Conservation (phyloP, 2,888 invertebrate genomes). For the Cremastinae sp. region DNA sequence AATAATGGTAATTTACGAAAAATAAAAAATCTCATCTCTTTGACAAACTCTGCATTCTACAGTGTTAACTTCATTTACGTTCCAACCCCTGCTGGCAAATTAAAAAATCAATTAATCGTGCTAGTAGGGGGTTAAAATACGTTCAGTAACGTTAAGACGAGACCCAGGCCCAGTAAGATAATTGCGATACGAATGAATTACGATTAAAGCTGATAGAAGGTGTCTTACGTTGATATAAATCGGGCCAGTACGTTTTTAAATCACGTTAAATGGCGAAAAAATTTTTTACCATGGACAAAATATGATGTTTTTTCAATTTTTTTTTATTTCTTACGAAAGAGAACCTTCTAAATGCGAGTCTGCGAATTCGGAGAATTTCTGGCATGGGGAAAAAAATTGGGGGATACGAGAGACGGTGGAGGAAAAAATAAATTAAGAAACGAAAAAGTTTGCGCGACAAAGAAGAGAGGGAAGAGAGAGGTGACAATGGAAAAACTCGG, state of each 20-base stretch:
- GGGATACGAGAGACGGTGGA: slow-evolving; percentile 21
- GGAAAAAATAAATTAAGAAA: slow-evolving; percentile 18
- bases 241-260: too few species aligned
- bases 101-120: too few species aligned
- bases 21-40: too few species aligned
- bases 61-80: too few species aligned
- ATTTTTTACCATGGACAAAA: slow-evolving; percentile 13
- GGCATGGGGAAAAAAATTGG: slow-evolving; percentile 39
- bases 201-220: too few species aligned
- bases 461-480: slow-evolving; percentile 3
- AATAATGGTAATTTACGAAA: too few species aligned
- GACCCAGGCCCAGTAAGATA: too few species aligned
- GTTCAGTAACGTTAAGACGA: slow-evolving; percentile 5
- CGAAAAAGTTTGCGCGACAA: slow-evolving; percentile 23
- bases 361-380: slow-evolving; percentile 58
- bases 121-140: background rate
- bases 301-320: background rate
- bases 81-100: too few species aligned
- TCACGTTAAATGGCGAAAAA: too few species aligned
- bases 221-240: too few species aligned
- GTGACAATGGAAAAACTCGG: slow-evolving; percentile 26
- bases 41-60: too few species aligned
- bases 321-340: too few species aligned
- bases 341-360: slow-evolving; percentile 26
- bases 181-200: slow-evolving; percentile 44